A percentile compares a stretch with the other conserved stretches of the same genome.
Conservation (phyloP, 2,888 invertebrate genomes). For the Platycheirus rosarum region DNA sequence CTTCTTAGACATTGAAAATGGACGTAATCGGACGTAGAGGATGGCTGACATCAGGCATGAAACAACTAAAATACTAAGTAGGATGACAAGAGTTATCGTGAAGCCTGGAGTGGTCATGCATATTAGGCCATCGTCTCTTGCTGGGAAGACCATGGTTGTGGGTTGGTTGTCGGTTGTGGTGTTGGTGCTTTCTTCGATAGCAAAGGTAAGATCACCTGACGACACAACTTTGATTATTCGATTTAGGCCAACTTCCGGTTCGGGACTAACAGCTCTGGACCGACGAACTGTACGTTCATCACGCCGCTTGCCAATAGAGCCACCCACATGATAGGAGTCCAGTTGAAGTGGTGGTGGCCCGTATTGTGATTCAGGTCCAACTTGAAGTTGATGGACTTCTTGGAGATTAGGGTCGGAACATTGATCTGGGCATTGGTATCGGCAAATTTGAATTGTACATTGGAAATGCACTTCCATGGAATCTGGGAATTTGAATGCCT, state of each 20-base stretch:
- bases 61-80: slow-evolving; percentile 91
- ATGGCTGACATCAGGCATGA: slow-evolving; percentile 94
- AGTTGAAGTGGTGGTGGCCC: slow-evolving; percentile 87
- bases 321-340: slow-evolving; percentile 85
- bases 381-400: slow-evolving; percentile 85
- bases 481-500: slow-evolving; percentile 97
- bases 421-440: slow-evolving; percentile 96
- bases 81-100: slow-evolving; percentile 91
- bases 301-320: slow-evolving; percentile 86
- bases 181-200: slow-evolving; percentile 87
- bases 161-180: slow-evolving; percentile 81
- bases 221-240: slow-evolving; percentile 95
- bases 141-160: slow-evolving; percentile 89
- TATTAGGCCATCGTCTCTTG: slow-evolving; percentile 88
- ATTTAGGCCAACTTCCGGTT: slow-evolving; percentile 94
- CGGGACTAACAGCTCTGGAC: slow-evolving; percentile 86
- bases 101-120: slow-evolving; percentile 98
- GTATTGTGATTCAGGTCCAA: slow-evolving; percentile 86
- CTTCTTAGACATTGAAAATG: slow-evolving; percentile 84
- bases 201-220: slow-evolving; percentile 93
- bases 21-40: slow-evolving; percentile 91
- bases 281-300: slow-evolving; percentile 89
- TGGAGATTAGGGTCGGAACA: slow-evolving; percentile 88
- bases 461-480: slow-evolving; percentile 98
- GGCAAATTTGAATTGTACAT: slow-evolving; percentile 96